Conservation (phyloP, 2,888 invertebrate species). For the Eupithecia vulgata region DNA sequence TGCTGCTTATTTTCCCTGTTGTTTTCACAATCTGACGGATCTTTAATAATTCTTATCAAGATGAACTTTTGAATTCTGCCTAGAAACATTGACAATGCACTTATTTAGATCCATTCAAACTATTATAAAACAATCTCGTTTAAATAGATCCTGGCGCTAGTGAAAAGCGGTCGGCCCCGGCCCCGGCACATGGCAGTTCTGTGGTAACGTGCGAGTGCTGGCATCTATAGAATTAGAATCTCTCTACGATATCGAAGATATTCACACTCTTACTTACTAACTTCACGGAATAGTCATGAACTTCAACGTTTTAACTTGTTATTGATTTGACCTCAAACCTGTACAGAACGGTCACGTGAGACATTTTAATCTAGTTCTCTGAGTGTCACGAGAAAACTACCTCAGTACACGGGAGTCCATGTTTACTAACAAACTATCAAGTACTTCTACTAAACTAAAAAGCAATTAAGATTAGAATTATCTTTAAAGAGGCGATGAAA, state of each 20-base stretch:
- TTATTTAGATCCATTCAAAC: neutral
- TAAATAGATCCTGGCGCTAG: neutral
- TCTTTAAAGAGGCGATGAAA: neutral
- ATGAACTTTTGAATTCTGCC: neutral
- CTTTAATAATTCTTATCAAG: neutral
- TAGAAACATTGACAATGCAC: neutral
- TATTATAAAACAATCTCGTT: neutral
- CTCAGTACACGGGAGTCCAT: neutral
- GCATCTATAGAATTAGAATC: too few relatives aligned
- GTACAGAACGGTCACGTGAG: neutral
- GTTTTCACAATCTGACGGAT: neutral
- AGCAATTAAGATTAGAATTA: slow-evolving; percentile 9
- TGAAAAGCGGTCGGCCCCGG: neutral
- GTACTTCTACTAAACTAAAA: neutral
- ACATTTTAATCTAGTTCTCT: neutral
- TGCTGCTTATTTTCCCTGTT: neutral
- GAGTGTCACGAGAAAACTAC: neutral
- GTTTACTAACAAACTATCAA: neutral
- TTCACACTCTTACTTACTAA: too few relatives aligned
- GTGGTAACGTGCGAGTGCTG: too few relatives aligned
- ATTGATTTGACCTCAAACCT: neutral
- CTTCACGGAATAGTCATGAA: too few relatives aligned
- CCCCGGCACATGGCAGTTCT: neutral
- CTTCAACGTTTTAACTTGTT: neutral
- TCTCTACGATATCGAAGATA: too few relatives aligned